A percentile compares a stretch with the other conserved stretches of the same genome.
phyloP scores from a whole-genome alignment of 2,113 vertebrate species.

The Trogon surrucura region DNA sequence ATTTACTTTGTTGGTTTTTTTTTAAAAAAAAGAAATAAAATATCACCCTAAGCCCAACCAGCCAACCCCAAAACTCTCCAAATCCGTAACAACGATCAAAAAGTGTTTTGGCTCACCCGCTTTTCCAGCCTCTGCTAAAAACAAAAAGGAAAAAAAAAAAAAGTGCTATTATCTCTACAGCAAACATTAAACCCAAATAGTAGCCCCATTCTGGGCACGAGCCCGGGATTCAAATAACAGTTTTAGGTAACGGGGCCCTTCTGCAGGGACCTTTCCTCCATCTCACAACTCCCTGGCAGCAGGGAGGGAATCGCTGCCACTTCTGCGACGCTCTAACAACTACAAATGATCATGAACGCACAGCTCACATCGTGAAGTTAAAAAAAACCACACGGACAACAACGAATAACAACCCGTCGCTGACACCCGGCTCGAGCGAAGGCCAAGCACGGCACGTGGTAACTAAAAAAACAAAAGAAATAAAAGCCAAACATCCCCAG shows the following conservation, averaged over 20 bases:
- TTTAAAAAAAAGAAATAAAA: not conserved
- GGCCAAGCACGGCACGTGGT: not conserved
- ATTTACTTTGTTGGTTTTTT: constrained; percentile 8
- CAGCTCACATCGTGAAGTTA: accelerated
- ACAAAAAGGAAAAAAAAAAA: not conserved
- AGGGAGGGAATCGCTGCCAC: not conserved
- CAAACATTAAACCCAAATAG: not conserved
- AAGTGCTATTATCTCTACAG: not conserved
- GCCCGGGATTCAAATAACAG: not conserved
- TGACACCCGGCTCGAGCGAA: accelerated
- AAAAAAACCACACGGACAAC: not conserved
- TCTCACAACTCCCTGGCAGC: not conserved
- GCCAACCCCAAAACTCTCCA: not conserved
- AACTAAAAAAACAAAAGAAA: not conserved
- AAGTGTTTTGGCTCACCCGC: not conserved
- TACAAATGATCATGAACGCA: not conserved
- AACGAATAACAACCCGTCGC: accelerated
- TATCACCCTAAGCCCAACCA: not conserved
- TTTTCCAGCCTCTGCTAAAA: not conserved
- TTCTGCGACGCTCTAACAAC: accelerated
- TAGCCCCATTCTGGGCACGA: accelerated
- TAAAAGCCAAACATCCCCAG: not conserved
- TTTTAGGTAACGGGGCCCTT: not conserved
- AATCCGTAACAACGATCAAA: not conserved
- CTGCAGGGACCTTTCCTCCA: not conserved